phyloP scores from a whole-genome alignment of 2,888 invertebrate genomes.

The Chrysotoxum bicinctum region DNA sequence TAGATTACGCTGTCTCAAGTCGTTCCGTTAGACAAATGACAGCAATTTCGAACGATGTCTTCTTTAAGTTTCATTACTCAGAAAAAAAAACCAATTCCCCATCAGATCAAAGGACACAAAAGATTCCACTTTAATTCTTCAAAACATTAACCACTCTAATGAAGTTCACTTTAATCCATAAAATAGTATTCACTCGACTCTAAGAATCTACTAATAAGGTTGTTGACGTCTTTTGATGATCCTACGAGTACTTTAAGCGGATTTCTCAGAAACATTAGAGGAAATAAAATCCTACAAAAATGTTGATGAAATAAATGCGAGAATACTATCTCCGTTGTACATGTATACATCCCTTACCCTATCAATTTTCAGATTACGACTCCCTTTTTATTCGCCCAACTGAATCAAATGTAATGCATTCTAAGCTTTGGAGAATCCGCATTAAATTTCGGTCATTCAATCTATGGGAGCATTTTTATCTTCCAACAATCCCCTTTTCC shows the following conservation, averaged over 20 bases:
- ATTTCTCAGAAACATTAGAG: background rate
- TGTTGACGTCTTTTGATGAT: slow-evolving; percentile 38
- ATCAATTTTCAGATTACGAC: slow-evolving; percentile 3
- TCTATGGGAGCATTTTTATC: slow-evolving; percentile 44
- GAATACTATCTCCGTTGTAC: background rate
- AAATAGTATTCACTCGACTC: background rate
- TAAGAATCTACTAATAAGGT: slow-evolving; percentile 27
- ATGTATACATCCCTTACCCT: background rate
- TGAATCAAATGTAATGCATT: slow-evolving; percentile 58
- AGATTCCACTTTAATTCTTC: background rate
- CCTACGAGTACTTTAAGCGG: background rate
- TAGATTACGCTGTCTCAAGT: too few species aligned
- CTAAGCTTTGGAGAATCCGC: slow-evolving; percentile 42
- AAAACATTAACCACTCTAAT: background rate
- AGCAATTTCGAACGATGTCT: too few species aligned
- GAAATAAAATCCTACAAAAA: background rate
- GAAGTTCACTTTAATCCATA: background rate
- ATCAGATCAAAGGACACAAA: background rate
- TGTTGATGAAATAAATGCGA: background rate
- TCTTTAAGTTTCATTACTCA: too few species aligned
- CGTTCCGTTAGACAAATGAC: too few species aligned
- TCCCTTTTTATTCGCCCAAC: slow-evolving; percentile 21
- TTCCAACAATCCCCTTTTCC: background rate
- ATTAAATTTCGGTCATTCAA: slow-evolving; percentile 60
- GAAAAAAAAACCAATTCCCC: background rate